A percentile compares a stretch with the other conserved stretches of the same genome.
Conservation (phyloP, 2,888 invertebrate genomes). For the Cerceris ruficornis region DNA sequence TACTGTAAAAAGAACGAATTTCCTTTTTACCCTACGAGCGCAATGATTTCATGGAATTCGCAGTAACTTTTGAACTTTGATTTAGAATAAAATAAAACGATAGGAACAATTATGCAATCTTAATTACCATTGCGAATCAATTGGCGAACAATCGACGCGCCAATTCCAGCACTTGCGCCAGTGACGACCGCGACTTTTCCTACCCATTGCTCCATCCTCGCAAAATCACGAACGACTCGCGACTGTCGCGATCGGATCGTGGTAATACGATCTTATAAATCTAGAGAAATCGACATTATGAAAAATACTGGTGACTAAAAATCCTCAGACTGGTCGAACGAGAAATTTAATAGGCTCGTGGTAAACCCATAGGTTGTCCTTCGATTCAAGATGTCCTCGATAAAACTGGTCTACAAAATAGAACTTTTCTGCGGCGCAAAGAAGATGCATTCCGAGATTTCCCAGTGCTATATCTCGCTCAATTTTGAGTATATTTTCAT, state of each 20-base stretch:
- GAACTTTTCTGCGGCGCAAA: no score
- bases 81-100: no score
- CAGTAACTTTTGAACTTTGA: background rate
- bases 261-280: constrained; percentile 64
- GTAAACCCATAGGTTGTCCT: constrained; percentile 60
- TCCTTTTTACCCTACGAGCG: no score
- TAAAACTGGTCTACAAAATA: constrained; percentile 34
- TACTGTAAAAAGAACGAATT: no score
- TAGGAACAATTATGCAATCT: background rate
- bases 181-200: constrained; percentile 82
- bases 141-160: constrained; percentile 77
- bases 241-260: constrained; percentile 31
- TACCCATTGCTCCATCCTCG: constrained; percentile 80
- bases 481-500: no score
- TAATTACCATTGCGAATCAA: constrained; percentile 80
- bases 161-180: constrained; percentile 82
- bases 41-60: no score
- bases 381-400: constrained; percentile 35
- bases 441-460: no score
- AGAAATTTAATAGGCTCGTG: constrained; percentile 59
- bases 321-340: constrained; percentile 25
- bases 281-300: constrained; percentile 63
- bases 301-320: constrained; percentile 38
- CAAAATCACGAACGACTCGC: constrained; percentile 21
- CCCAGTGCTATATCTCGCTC: no score